Base-by-base conservation (phyloP, 2,113 vertebrate species). In the Gulo gulo region DNA sequence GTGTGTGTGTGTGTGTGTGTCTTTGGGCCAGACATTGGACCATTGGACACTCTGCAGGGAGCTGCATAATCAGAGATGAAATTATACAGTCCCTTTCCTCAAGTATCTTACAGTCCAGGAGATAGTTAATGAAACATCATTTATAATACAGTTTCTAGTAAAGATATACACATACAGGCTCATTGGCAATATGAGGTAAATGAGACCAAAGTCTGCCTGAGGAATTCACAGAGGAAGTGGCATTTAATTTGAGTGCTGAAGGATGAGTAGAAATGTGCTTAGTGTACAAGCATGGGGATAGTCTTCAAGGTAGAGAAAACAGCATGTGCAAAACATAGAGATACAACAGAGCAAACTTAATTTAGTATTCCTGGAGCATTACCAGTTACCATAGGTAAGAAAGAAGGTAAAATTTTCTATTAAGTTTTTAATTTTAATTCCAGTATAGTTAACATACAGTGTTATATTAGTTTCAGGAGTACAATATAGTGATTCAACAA, bases 191-290 rank as follows among this genome's bases (percentile, higher is more conserved):
- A 21, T 92, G 34, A 24, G 34, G 2, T 24, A 89, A 92, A 34
- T 67, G 34, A 71, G 47, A 47, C 59, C 31, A 84, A 80, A 82
- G 45, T 71, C 36, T 59, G 45, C 45, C 14, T 74, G 34, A 82
- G 50, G 59, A 96, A 83, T 59, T 81, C n/a, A 47, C 11, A 52
- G 45, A 90, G 29, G 65, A 81, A 36, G 24, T 55, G 80, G 42
- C 26, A 88, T 88, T 96, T 88, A 84, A 84, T 80, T 52, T 71
- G 67, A n/a, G 23, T 39, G 93, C 55, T 74, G 6, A 83, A 94
- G 59, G 29, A 92, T 87, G 61, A 87, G n/a, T 74, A 92, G 73
- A 52, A 88, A 74, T 96, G 91, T 87, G 2, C 55, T 93, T 34
- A 83, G 21, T 91, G 86, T 63, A 83, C 45, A 91, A 93, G 61